Evolutionary conservation across 2,888 invertebrate species (phyloP).

Genomic region (Molorchus minor): DNA sequence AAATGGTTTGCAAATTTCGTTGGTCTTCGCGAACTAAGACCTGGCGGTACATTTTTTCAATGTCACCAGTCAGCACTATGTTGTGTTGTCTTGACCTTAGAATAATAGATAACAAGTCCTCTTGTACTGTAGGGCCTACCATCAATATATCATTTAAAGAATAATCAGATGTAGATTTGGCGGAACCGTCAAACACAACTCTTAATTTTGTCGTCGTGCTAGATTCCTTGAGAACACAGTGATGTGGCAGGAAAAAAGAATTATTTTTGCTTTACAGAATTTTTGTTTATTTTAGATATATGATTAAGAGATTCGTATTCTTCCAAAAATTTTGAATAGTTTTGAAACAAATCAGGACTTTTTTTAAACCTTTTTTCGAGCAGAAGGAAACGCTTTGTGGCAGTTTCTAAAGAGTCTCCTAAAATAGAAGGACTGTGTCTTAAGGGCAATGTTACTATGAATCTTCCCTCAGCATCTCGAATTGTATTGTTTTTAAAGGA

Average conservation of each 20-base stretch:
- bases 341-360: too few relatives aligned
- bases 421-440: too few relatives aligned
- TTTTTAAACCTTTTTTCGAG: too few relatives aligned
- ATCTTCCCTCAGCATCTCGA: constrained; percentile 5
- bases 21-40: not conserved
- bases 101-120: not conserved
- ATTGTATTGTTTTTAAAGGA: not conserved
- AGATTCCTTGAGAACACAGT: not conserved
- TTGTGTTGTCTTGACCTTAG: not conserved
- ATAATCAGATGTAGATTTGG: not conserved
- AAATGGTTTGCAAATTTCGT: not conserved
- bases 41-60: not conserved
- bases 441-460: not conserved
- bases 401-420: too few relatives aligned
- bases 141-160: not conserved
- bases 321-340: not conserved
- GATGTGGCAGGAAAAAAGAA: not conserved
- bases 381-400: too few relatives aligned
- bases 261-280: not conserved
- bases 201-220: not conserved
- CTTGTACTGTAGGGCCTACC: not conserved
- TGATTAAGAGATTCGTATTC: not conserved
- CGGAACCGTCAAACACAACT: not conserved
- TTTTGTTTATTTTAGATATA: not conserved
- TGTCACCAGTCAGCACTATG: too few relatives aligned